Evolutionary conservation across 23 tunicate species (phyloP).

Genomic region (Botrylloides violaceus): DNA sequence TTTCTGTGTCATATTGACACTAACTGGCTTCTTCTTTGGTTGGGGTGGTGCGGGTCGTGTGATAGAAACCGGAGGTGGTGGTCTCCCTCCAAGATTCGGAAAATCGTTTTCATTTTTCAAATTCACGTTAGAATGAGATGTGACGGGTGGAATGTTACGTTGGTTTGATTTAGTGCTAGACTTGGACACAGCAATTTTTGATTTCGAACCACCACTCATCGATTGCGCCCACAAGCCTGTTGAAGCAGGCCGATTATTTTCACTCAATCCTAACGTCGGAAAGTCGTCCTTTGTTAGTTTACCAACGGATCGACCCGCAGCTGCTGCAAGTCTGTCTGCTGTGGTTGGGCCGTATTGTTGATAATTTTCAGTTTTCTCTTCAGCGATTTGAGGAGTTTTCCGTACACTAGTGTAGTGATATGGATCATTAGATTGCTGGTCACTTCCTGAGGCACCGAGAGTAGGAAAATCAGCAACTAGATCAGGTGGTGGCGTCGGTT

Average conservation of each 20-base stretch:
- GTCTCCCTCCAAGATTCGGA: conserved; percentile 6
- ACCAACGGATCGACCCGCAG: conserved; percentile 15
- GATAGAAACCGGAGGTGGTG: background rate
- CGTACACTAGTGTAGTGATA: background rate
- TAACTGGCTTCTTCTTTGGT: conserved; percentile 8
- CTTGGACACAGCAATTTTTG: no score
- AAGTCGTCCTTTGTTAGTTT: conserved; percentile 2
- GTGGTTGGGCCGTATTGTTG: background rate
- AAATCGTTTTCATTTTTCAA: conserved; percentile 8
- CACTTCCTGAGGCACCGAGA: conserved; percentile 1
- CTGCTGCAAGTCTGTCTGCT: conserved; percentile 4
- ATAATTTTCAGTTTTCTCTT: background rate
- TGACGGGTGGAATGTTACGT: background rate
- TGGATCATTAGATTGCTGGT: background rate
- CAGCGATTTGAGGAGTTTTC: background rate
- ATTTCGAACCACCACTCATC: background rate
- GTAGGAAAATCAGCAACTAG: conserved; percentile 6
- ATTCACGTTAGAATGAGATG: background rate
- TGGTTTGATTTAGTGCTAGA: background rate
- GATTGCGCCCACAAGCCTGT: background rate
- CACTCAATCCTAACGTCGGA: conserved; percentile 2
- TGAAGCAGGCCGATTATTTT: background rate
- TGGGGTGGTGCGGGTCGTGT: background rate
- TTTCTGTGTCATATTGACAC: conserved; percentile 14
- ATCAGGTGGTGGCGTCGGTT: conserved; percentile 1